These are phyloP conservation scores for Propithecus coquereli DNA, from an alignment of 2,113 vertebrate genomes.

Conservation along the genomic window DNA sequence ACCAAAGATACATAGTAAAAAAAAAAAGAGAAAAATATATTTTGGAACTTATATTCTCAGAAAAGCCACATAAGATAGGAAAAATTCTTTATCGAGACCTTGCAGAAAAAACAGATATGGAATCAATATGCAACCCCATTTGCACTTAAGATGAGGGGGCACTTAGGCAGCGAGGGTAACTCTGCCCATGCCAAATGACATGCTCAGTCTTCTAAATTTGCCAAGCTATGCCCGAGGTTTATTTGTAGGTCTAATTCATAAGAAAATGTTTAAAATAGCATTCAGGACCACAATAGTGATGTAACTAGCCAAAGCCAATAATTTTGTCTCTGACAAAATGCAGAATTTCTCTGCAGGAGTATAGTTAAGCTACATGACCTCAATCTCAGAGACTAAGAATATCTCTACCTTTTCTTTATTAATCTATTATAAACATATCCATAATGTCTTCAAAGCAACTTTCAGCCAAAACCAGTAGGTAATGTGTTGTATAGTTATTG, in stretches of 20 bases:
- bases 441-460: background rate
- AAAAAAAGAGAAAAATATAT: background rate
- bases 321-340: background rate
- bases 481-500: background rate
- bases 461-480: background rate
- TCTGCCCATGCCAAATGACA: background rate
- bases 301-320: background rate
- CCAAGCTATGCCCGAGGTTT: background rate
- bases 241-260: background rate
- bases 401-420: background rate
- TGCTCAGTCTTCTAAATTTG: background rate
- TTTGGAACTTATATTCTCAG: background rate
- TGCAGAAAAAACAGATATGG: background rate
- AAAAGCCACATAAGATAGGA: background rate
- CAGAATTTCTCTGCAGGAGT: background rate
- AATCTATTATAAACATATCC: background rate
- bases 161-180: background rate
- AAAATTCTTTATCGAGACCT: background rate
- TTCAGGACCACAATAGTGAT: background rate
- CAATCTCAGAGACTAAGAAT: background rate
- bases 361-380: background rate
- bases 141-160: background rate
- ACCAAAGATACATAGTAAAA: background rate
- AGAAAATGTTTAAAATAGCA: background rate
- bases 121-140: background rate